Evolutionary conservation across 2,888 invertebrate genomes (phyloP), one percentile per base, ranked within the genome.

Genomic region (Altica lythri): DNA sequence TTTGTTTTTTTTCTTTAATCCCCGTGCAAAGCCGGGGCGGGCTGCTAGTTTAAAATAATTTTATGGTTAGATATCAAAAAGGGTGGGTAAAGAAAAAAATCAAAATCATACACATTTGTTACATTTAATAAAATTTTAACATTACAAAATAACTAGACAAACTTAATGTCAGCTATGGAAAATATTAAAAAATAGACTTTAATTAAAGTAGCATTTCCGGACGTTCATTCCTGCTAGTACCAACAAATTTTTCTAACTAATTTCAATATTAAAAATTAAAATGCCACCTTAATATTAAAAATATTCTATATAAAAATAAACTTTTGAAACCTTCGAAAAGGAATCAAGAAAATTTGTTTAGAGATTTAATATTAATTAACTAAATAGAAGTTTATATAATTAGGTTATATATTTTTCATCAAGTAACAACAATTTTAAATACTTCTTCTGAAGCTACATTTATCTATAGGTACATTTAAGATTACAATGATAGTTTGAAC

Each of bases 381-480:
- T 32, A 12, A 44, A 3, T 30, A 55, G 37, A 58, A 56, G 54
- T 37, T 48, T 48, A 60, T 55, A 58, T 54, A 60, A 57, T 63
- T 62, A 58, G 61, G 61, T 57, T 64, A 60, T 57, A 63, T 63
- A 62, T 62, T 59, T 44, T 55, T 57, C 48, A 51, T 56, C 37
- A 53, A 55, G 59, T 60, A 64, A 66, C 65, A 66, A 64, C 60
- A 55, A 65, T 58, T 63, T 64, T 59, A 61, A 62, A 60, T 50
- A 53, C 59, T 57, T 53, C 44, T 57, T 60, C 56, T 61, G 64
- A 66, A 64, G 64, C 61, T 64, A 66, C 66, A 66, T 66, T 63
- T 37, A 62, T 63, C 64, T 67, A 65, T 62, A 49, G 40, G 49
- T 49, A 65, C 62, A 64, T 60, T 61, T 56, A 63, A 53, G 62